A percentile compares a stretch with the other conserved stretches of the same genome.
These are phyloP conservation scores for Pollenia griseotomentosa DNA, from an alignment of 2,888 invertebrate species.

Conservation along the genomic window DNA sequence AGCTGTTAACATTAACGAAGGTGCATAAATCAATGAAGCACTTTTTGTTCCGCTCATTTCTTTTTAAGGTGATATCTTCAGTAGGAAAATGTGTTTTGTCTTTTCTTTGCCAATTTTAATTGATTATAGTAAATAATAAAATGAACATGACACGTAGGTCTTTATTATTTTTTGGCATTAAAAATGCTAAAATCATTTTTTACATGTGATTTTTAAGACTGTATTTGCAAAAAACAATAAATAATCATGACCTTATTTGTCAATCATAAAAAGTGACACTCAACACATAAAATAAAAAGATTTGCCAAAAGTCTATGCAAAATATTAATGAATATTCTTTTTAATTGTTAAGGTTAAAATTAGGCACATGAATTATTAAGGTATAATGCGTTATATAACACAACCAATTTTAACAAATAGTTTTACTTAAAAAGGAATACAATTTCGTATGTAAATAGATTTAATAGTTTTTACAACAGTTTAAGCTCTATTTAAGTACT, in stretches of 20 bases:
- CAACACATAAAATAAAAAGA: slow-evolving; percentile 39
- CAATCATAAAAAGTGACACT: slow-evolving; percentile 65
- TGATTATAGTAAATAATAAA: slow-evolving; percentile 59
- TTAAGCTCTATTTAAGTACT: too few relatives aligned
- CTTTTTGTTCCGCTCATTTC: slow-evolving; percentile 73
- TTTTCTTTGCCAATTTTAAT: slow-evolving; percentile 65
- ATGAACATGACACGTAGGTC: slow-evolving; percentile 35
- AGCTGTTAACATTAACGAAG: slow-evolving; percentile 54
- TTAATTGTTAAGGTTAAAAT: slow-evolving; percentile 19
- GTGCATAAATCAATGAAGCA: slow-evolving; percentile 74
- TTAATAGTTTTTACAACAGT: too few relatives aligned
- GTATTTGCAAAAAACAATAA: slow-evolving; percentile 7
- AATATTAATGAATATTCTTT: not conserved
- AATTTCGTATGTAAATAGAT: too few relatives aligned
- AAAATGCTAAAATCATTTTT: not conserved
- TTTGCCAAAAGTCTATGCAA: slow-evolving; percentile 19
- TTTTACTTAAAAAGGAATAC: too few relatives aligned
- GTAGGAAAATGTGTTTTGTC: slow-evolving; percentile 4
- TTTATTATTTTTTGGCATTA: slow-evolving; percentile 21
- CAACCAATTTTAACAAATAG: not conserved
- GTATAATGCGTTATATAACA: not conserved
- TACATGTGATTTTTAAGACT: not conserved
- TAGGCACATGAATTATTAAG: not conserved
- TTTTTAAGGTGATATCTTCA: slow-evolving; percentile 64
- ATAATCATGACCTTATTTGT: slow-evolving; percentile 69